Evolutionary conservation across 2,888 invertebrate genomes (phyloP), one percentile per base, ranked within the genome.

Genomic region (Nesidiocoris tenuis): DNA sequence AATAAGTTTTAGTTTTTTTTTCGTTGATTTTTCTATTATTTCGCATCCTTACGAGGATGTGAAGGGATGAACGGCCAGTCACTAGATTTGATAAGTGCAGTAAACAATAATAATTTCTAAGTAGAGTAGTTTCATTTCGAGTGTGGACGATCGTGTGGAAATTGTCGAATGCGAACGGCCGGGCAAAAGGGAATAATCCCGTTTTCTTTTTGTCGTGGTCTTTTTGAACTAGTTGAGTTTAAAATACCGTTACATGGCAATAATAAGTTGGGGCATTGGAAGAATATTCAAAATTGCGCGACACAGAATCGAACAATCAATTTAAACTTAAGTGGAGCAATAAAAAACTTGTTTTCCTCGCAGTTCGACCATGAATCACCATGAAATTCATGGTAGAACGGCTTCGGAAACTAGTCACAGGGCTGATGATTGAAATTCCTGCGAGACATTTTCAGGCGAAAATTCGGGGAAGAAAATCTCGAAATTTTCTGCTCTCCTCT

Each of bases 231-330:
- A 39, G 39, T 39, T 39, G 39, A 39, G 39, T 39, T 39, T 19
- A 12, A 61, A 61, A 61, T 24, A 70, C 22, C 76, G 66, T 78
- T 78, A 70, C 18, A 78, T 78, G 78, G 78, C 78, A 76, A 78
- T 77, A 77, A 77, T 66, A 39, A 61, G 76, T 75, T 70, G 67
- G 76, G 78, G 78, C 76, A 78, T 78, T 76, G 57, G 12, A 16
- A 12, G 39, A 61, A 72, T 16, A 54, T 63, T 61, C 23, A 74
- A 39, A 64, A 65, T 72, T 39, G 17, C 19, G 21, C 63, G 54
- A 54, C n/a, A n/a, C 21, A 39, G 25, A 39, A 39, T 39, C 39
- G 39, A 39, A 39, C 3, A 39, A n/a, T n/a, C n/a, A n/a, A n/a
- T n/a, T n/a, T n/a, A n/a, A n/a, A n/a, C n/a, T n/a, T n/a, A n/a